Evolutionary conservation across 1,140 invertebrate genomes (phyloP), one percentile per base, ranked within the genome.

Genomic region (Pentalonia nigronervosa): DNA sequence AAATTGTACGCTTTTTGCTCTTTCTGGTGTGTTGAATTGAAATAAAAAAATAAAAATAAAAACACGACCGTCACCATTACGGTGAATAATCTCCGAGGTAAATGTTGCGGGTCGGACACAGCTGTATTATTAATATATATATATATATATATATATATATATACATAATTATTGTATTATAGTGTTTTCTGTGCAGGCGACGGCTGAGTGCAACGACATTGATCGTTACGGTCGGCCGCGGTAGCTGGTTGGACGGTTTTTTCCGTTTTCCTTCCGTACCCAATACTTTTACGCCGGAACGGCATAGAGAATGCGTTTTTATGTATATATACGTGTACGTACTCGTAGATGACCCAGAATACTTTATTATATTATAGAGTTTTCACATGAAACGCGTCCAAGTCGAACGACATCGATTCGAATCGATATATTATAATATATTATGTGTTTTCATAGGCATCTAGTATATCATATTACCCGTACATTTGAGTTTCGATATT

Each of bases 181-280:
- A 36, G 53, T 30, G 88, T 90, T 90, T 90, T 56, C 36, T 20
- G 88, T 45, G n/a, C 76, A 34, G 11, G 76, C 60, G 6, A 41
- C 41, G 67, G 91, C 25, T 14, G 47, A 48, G 41, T 81, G 81
- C 91, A 92, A 83, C 48, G 91, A 92, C 90, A 81, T 91, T 92
- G 76, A 84, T 92, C 91, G 91, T 92, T 84, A 83, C 91, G 91
- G 91, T 92, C 48, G 76, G n/a, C 36, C 11, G 23, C 83, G 83
- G 36, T 83, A 7, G 76, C 34, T 83, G 76, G 34, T 83, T 83
- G 34, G n/a, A 83, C n/a, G 76, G 83, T 84, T 84, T 84, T 87
- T 90, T 60, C 48, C 25, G 36, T 60, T 90, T 90, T 30, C 53
- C 53, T n/a, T 90, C 88, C 88, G 88, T 89, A 34, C 87, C 34